Percentiles rank a stretch among this genome's conserved stretches.
Evolutionary conservation across 92 coral and sea anemone genomes (phyloP).

Genomic region (Porites lobata): DNA sequence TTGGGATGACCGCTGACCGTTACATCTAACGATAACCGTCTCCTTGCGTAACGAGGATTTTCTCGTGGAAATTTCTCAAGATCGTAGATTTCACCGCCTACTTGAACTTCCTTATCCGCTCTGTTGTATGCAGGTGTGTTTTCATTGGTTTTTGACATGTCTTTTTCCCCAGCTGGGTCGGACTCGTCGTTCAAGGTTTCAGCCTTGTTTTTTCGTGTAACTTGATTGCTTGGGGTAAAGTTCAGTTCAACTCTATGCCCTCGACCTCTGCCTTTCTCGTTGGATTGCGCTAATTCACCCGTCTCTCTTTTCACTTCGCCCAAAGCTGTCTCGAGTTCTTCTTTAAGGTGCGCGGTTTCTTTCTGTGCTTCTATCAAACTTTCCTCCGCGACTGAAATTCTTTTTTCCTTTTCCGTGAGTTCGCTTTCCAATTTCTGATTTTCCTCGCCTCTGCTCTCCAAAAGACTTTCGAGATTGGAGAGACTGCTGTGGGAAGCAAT

Average conservation of each 20-base stretch:
- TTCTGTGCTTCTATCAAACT: slow-evolving; percentile 52
- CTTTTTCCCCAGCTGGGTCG: neutral
- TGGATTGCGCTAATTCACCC: neutral
- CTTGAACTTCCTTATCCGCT: slow-evolving; percentile 30
- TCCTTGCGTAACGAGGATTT: neutral
- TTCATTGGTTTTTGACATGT: neutral
- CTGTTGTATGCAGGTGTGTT: neutral
- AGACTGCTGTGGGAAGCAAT: slow-evolving; percentile 65
- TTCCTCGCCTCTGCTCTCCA: slow-evolving; percentile 54
- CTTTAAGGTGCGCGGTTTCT: slow-evolving; percentile 30
- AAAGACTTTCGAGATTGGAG: slow-evolving; percentile 54
- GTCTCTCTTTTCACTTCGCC: neutral
- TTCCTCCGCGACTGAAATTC: slow-evolving; percentile 55
- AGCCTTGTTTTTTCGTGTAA: slow-evolving; percentile 7
- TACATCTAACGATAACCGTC: slow-evolving; percentile 1
- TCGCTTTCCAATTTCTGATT: slow-evolving; percentile 64
- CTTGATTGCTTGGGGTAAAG: slow-evolving; percentile 37
- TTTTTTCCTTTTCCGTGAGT: slow-evolving; percentile 61
- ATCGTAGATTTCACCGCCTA: slow-evolving; percentile 18
- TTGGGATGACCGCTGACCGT: slow-evolving; percentile 4
- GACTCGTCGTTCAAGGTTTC: slow-evolving; percentile 6
- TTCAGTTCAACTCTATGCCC: slow-evolving; percentile 47
- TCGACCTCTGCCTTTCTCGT: slow-evolving; percentile 23
- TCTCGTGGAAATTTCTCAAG: neutral
- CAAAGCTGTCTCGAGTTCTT: slow-evolving; percentile 14